Percentiles rank a stretch among this genome's conserved stretches.
Conservation (phyloP, 2,797 vertebrate species). For the Ceyx erithaca region DNA sequence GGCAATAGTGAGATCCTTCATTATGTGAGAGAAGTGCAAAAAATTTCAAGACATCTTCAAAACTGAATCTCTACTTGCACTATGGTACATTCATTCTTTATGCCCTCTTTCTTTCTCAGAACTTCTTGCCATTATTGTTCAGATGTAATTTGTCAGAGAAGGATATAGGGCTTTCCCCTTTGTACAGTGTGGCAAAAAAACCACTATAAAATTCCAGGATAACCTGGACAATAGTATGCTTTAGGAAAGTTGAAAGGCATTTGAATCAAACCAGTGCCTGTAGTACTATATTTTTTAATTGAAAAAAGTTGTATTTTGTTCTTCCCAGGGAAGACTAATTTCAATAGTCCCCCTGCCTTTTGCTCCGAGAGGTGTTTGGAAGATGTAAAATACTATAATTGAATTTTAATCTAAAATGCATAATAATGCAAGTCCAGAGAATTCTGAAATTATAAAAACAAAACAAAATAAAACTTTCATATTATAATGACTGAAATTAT, state of each 20-base stretch:
- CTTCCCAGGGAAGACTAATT: neutral
- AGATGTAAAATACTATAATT: neutral
- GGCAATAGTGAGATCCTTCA: neutral
- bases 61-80: neutral
- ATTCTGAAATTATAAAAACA: neutral
- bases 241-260: neutral
- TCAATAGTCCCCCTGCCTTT: neutral
- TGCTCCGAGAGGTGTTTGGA: neutral
- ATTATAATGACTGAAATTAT: neutral
- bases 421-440: neutral
- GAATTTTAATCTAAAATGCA: neutral
- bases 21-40: neutral
- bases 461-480: neutral
- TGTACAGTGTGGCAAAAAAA: neutral
- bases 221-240: fast-evolving
- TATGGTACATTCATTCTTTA: neutral
- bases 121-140: neutral
- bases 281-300: neutral
- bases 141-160: neutral
- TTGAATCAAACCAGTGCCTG: neutral
- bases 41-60: neutral
- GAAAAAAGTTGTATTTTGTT: neutral
- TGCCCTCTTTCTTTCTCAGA: neutral
- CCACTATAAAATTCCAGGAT: neutral
- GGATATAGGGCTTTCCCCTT: neutral